phyloP scores from a whole-genome alignment of 2,888 invertebrate genomes.

The Pollenia labialis region DNA sequence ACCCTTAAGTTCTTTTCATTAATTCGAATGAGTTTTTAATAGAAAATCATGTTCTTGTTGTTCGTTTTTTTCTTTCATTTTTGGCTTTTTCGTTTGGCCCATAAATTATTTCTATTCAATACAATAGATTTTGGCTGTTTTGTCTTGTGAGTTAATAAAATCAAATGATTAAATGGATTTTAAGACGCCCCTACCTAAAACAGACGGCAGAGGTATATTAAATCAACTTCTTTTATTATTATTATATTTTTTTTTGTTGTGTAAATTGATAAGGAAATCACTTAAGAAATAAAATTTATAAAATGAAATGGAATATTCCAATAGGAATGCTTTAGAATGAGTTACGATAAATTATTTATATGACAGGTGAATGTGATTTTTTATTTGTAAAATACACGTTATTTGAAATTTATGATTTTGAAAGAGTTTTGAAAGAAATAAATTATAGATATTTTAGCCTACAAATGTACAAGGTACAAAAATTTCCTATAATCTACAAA shows the following conservation, averaged over 20 bases:
- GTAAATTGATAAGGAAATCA: slow-evolving; percentile 47
- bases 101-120: slow-evolving; percentile 65
- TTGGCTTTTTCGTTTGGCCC: slow-evolving; percentile 18
- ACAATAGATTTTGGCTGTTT: slow-evolving; percentile 48
- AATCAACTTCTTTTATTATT: slow-evolving; percentile 42
- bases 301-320: slow-evolving; percentile 29
- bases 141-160: slow-evolving; percentile 62
- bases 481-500: too few species aligned
- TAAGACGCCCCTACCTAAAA: slow-evolving; percentile 65
- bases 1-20: slow-evolving; percentile 41
- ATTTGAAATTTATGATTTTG: slow-evolving; percentile 15
- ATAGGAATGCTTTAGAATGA: slow-evolving; percentile 5
- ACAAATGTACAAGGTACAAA: neutral
- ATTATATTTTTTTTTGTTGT: neutral
- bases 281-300: slow-evolving; percentile 24
- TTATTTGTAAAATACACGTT: neutral
- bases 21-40: slow-evolving; percentile 59
- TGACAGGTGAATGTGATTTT: slow-evolving; percentile 30
- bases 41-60: slow-evolving; percentile 68
- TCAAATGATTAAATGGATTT: slow-evolving; percentile 68
- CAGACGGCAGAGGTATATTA: slow-evolving; percentile 58
- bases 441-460: neutral
- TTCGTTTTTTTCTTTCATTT: slow-evolving; percentile 18
- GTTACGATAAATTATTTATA: slow-evolving; percentile 4
- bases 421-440: neutral